These are phyloP conservation scores for Peucedramus taeniatus DNA, from an alignment of 2,113 vertebrate genomes.

Conservation along the genomic window DNA sequence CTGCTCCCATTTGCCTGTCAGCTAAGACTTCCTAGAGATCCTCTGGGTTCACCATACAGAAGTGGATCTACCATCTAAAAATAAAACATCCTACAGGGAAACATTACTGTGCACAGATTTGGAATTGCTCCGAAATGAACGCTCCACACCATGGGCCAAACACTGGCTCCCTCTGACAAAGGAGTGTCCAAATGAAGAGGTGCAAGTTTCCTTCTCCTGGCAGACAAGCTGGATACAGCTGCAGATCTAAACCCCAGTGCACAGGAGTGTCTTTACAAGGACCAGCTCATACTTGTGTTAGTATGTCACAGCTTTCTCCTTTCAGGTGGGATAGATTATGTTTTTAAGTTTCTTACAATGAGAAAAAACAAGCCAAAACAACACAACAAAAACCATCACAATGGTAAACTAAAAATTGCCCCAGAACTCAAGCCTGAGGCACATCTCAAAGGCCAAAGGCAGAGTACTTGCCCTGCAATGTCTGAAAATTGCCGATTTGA, in stretches of 20 bases:
- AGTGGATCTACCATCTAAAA: not conserved
- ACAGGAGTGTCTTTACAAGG: not conserved
- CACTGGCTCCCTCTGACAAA: not conserved
- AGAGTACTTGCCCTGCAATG: not conserved
- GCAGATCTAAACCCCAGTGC: not conserved
- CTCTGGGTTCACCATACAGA: not conserved
- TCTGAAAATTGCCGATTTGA: not conserved
- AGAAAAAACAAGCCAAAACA: not conserved
- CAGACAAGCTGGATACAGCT: not conserved
- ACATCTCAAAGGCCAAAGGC: not conserved
- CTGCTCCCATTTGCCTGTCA: not conserved
- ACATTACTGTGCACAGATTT: not conserved
- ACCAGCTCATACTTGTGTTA: not conserved
- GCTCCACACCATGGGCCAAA: not conserved
- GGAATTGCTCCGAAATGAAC: not conserved
- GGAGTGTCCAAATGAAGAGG: not conserved
- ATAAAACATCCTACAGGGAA: not conserved
- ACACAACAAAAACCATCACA: not conserved
- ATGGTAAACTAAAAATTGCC: not conserved
- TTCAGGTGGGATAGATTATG: not conserved
- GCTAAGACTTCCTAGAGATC: not conserved
- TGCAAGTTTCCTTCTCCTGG: not conserved
- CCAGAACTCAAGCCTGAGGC: not conserved
- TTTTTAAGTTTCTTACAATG: not conserved
- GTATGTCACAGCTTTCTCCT: not conserved